A percentile compares a stretch with the other conserved stretches of the same genome.
These are phyloP conservation scores for Vicugna pacos DNA, from an alignment of 2,113 vertebrate genomes.

Conservation along the genomic window DNA sequence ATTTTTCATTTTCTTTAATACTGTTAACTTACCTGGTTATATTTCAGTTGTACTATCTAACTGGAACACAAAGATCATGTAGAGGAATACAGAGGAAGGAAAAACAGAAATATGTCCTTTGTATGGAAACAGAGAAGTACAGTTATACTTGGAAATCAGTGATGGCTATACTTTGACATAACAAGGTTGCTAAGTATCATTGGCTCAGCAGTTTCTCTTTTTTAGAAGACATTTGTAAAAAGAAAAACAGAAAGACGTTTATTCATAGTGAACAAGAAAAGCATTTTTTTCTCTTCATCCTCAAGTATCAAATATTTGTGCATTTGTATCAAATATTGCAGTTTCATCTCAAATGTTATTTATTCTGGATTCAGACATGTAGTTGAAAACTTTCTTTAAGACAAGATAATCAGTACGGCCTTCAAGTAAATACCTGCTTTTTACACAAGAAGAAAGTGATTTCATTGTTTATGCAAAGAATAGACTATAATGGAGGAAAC, in stretches of 20 bases:
- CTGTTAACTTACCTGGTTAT: not conserved
- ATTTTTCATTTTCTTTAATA: constrained; percentile 12
- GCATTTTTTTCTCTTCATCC: not conserved
- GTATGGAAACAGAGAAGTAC: not conserved
- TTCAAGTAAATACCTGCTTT: constrained; percentile 62
- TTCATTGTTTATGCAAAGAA: constrained; percentile 57
- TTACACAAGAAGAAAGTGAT: constrained; percentile 47
- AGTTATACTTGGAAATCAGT: not conserved
- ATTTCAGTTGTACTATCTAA: not conserved
- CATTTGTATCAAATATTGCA: not conserved
- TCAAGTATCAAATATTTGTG: constrained; percentile 48
- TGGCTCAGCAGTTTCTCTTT: not conserved
- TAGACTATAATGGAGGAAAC: not conserved
- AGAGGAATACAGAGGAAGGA: not conserved
- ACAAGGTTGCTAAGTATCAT: not conserved
- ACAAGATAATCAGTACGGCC: constrained; percentile 44
- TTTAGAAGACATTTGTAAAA: not conserved
- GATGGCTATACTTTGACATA: not conserved
- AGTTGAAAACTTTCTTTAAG: constrained; percentile 42
- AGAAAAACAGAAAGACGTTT: not conserved
- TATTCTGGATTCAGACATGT: not conserved
- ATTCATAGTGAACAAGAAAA: not conserved
- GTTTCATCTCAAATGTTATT: constrained; percentile 21
- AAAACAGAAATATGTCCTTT: not conserved
- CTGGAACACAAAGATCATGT: not conserved